Evolutionary conservation across 2,888 invertebrate genomes (phyloP).

Genomic region (Pandemis cinnamomeana): DNA sequence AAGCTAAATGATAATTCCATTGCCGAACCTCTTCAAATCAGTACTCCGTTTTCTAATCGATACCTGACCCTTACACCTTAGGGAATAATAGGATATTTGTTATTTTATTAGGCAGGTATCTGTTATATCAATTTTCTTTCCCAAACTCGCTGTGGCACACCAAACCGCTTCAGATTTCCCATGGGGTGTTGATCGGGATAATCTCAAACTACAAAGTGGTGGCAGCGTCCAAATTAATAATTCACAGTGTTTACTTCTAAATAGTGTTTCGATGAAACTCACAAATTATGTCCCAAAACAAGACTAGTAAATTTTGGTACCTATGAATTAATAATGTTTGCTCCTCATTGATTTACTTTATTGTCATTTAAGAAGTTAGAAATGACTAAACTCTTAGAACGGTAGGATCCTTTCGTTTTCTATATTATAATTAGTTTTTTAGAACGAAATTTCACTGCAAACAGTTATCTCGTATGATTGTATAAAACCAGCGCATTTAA

Average conservation of each 20-base stretch:
- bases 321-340: background rate
- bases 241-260: slow-evolving; percentile 30
- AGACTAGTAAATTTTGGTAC: background rate
- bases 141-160: slow-evolving; percentile 34
- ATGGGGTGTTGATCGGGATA: slow-evolving; percentile 25
- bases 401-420: no score
- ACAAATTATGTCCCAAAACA: background rate
- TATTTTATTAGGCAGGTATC: slow-evolving; percentile 29
- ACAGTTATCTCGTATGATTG: no score
- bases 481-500: no score
- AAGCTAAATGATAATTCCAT: background rate
- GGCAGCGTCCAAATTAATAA: slow-evolving; percentile 32
- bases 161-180: slow-evolving; percentile 39
- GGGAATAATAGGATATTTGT: slow-evolving; percentile 25
- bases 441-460: no score
- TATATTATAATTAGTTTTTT: no score
- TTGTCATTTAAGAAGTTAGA: no score
- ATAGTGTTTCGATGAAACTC: slow-evolving; percentile 22
- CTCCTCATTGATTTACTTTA: no score
- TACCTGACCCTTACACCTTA: background rate
- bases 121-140: slow-evolving; percentile 39
- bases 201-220: slow-evolving; percentile 35
- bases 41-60: background rate
- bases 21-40: background rate
- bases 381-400: no score